These are phyloP conservation scores for Otus sunia DNA, from an alignment of 2,113 vertebrate genomes.

Conservation along the genomic window DNA sequence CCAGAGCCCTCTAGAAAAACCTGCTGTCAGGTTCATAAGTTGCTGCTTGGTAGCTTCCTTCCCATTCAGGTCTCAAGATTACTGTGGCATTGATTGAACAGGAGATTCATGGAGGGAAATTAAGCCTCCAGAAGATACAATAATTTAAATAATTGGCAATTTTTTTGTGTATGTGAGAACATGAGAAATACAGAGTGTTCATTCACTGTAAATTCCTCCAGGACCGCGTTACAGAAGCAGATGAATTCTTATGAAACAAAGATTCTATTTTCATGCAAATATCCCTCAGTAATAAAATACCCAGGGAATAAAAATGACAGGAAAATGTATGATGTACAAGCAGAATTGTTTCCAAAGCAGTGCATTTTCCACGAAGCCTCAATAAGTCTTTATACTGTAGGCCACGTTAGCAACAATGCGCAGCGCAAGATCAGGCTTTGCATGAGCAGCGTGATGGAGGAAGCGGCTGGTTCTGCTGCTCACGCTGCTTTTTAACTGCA, in stretches of 20 bases:
- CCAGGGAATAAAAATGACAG: constrained; percentile 62
- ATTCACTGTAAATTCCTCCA: constrained; percentile 53
- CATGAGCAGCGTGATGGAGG: not conserved
- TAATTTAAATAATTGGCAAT: constrained; percentile 62
- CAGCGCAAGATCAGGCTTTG: not conserved
- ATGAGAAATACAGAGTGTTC: constrained; percentile 42
- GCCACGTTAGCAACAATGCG: not conserved
- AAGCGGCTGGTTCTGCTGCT: not conserved
- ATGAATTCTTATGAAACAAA: constrained; percentile 68
- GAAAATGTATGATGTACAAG: constrained; percentile 55
- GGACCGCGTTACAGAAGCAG: constrained; percentile 3
- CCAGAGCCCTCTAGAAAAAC: not conserved
- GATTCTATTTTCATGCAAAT: constrained; percentile 74
- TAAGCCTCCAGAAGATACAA: constrained; percentile 58
- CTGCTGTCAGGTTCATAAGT: not conserved
- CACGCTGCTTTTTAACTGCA: not conserved
- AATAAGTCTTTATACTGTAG: not conserved
- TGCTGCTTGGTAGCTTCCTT: not conserved
- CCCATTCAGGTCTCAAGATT: not conserved
- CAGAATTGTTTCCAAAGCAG: constrained; percentile 10
- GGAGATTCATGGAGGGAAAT: constrained; percentile 50
- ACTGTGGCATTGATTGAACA: constrained; percentile 24
- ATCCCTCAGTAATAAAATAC: constrained; percentile 60
- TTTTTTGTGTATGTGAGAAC: constrained; percentile 39
- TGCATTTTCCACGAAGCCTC: not conserved